Base-by-base conservation (phyloP, 2,888 invertebrate species). In the Acronicta aceris region DNA sequence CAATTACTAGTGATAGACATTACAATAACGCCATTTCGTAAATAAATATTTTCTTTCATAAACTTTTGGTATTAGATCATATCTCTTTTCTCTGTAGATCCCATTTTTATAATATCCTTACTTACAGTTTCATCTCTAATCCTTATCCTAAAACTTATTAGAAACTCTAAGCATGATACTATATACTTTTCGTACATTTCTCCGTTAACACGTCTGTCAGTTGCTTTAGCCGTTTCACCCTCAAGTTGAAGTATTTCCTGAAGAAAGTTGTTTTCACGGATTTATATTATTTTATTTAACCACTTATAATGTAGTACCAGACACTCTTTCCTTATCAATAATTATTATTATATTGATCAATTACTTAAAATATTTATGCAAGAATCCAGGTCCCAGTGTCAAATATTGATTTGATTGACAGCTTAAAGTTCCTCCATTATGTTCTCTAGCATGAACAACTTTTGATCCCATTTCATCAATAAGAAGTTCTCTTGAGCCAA, bases 61-160 rank as follows among this genome's bases (percentile, higher is more conserved):
- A 64, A 71, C 42, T 50, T 71, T 33, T 38, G 12, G 27, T 27
- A 65, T 67, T 49, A 63, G 25, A 41, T 41, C 40, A 45, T 41
- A 58, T 17, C 42, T 15, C 21, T 48, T 51, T 49, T 48, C 41
- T 47, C 25, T 16, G 21, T 52, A 51, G 43, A 49, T 45, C 16
- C 25, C 17, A 48, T 52, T 9, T 45, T 42, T 30, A n/a, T 54
- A 33, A 65, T 52, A 59, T 30, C 30, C 40, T 36, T 10, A 12
- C 45, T 41, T 33, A 49, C n/a, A 64, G 49, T 42, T 53, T 42
- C 8, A 42, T 33, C 49, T 38, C 10, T 33, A 43, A 47, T 13
- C 17, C n/a, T 5, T 55, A 46, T 41, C 41, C 30, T 17, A 17
- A 9, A 62, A 55, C 33, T 70, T 40, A n/a, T 42, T 1, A 10